Evolutionary conservation across 2,113 vertebrate genomes (phyloP).

Genomic region (Hydrolagus affinis): DNA sequence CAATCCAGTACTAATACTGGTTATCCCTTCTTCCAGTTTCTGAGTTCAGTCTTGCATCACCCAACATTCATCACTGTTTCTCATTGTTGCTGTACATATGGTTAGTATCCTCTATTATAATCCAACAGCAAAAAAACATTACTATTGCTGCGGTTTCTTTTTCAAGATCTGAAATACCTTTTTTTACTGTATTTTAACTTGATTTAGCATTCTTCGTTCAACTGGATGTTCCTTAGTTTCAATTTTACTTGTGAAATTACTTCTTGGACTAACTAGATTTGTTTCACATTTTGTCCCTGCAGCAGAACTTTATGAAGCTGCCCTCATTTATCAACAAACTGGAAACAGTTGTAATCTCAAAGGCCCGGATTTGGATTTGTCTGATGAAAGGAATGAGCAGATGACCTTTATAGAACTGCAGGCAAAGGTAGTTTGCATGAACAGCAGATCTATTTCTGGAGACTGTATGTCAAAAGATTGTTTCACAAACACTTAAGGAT

Average conservation of each 20-base stretch:
- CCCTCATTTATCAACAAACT: conserved; percentile 16
- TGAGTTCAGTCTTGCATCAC: too few species aligned
- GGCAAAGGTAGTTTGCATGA: neutral
- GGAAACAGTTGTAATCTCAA: neutral
- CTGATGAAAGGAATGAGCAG: conserved; percentile 11
- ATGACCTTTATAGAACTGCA: conserved; percentile 15
- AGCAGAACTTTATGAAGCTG: conserved; percentile 21
- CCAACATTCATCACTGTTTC: too few species aligned
- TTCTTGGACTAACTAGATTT: neutral
- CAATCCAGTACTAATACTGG: too few species aligned
- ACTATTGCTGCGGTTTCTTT: too few species aligned
- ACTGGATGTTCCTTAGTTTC: neutral
- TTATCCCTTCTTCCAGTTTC: too few species aligned
- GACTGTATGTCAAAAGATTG: neutral
- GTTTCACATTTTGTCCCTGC: neutral
- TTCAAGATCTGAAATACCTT: too few species aligned
- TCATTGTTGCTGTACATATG: too few species aligned
- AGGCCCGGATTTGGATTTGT: neutral
- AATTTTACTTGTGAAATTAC: neutral
- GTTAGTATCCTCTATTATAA: too few species aligned
- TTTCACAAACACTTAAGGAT: neutral
- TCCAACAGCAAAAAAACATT: too few species aligned
- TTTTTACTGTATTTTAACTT: too few species aligned
- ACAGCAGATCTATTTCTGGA: neutral
- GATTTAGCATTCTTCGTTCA: too few species aligned